These are phyloP conservation scores for Dione vanillae DNA, from an alignment of 2,888 invertebrate species.

Conservation along the genomic window DNA sequence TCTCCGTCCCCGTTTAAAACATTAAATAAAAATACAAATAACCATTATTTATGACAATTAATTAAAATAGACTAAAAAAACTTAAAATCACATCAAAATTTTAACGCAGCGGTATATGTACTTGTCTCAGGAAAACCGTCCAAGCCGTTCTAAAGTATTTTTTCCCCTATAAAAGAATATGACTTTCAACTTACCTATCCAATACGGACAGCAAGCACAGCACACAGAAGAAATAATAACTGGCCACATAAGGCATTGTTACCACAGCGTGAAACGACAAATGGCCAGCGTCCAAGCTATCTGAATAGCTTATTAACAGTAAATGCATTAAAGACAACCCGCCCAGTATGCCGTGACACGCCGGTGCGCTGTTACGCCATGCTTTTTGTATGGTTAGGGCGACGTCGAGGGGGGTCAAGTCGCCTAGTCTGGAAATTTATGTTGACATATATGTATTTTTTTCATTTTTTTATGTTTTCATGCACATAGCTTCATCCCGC, in stretches of 20 bases:
- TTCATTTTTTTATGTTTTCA: not conserved
- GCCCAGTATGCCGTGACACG: conserved; percentile 85
- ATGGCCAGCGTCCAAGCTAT: conserved; percentile 75
- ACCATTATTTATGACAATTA: too few relatives aligned
- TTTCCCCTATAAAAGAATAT: too few relatives aligned
- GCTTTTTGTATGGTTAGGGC: conserved; percentile 79
- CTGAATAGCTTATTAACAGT: conserved; percentile 82
- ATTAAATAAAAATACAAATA: too few relatives aligned
- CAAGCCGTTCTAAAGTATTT: too few relatives aligned
- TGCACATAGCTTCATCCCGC: too few relatives aligned
- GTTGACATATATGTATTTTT: not conserved
- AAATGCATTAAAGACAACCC: conserved; percentile 85
- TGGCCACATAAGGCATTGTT: conserved; percentile 80
- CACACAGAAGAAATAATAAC: conserved; percentile 84
- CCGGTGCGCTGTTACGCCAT: conserved; percentile 78
- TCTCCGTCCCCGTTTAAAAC: too few relatives aligned
- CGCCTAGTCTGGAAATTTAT: conserved; percentile 64
- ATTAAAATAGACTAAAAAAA: too few relatives aligned
- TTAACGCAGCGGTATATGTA: conserved; percentile 20
- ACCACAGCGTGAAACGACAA: conserved; percentile 77
- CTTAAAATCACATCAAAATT: too few relatives aligned
- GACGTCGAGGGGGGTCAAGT: conserved; percentile 80
- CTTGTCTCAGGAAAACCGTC: too few relatives aligned
- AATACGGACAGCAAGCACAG: conserved; percentile 84
- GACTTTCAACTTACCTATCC: conserved; percentile 85